phyloP scores from a whole-genome alignment of 2,797 vertebrate genomes.

The Geotrypetes seraphini region DNA sequence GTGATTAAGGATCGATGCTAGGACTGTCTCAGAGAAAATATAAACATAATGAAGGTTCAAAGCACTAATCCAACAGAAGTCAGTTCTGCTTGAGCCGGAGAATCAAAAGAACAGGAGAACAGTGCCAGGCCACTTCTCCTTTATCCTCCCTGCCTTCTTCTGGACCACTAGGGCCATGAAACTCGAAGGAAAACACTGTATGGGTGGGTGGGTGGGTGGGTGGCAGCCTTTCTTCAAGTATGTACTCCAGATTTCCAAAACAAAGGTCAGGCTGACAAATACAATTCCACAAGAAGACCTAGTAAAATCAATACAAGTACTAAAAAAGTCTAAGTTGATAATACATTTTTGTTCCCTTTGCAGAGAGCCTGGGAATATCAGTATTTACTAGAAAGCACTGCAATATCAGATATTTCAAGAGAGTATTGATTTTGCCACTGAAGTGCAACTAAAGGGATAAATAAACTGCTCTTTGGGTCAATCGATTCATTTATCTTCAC shows the following conservation, averaged over 20 bases:
- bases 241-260: conserved; percentile 34
- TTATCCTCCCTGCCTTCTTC: too few species aligned
- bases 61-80: too few species aligned
- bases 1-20: too few species aligned
- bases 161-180: too few species aligned
- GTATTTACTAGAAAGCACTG: conserved; percentile 59
- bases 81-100: too few species aligned
- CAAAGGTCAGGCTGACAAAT: conserved; percentile 63
- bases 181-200: too few species aligned
- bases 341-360: conserved; percentile 61
- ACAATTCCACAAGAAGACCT: conserved; percentile 57
- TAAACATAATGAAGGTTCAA: too few species aligned
- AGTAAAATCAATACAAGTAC: conserved; percentile 59
- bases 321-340: conserved; percentile 64
- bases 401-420: conserved; percentile 64
- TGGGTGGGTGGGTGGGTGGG: too few species aligned
- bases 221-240: too few species aligned
- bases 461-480: conserved; percentile 67
- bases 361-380: conserved; percentile 58
- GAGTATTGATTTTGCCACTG: conserved; percentile 67
- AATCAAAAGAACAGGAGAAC: too few species aligned
- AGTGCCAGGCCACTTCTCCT: too few species aligned
- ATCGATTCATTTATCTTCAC: conserved; percentile 66
- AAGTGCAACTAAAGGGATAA: conserved; percentile 74
- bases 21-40: too few species aligned